These are phyloP conservation scores for Zoanthus gigantus DNA, from an alignment of 92 coral and sea anemone species.

Conservation along the genomic window DNA sequence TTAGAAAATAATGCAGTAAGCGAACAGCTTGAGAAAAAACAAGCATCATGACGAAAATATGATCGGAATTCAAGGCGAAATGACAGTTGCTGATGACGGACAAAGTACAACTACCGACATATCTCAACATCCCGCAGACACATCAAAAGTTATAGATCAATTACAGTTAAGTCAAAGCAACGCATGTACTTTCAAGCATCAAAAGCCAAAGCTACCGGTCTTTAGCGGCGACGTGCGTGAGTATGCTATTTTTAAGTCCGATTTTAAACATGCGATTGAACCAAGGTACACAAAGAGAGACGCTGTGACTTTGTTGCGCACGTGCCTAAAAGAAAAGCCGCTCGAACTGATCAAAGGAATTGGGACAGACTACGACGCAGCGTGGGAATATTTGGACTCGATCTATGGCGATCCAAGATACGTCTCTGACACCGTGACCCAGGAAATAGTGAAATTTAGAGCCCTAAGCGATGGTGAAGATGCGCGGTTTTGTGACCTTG, in stretches of 20 bases:
- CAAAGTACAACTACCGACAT: slow-evolving; percentile 7
- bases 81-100: not conserved
- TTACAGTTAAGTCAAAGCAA: not conserved
- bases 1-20: not conserved
- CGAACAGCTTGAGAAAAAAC: slow-evolving; percentile 8
- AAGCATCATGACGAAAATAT: slow-evolving; percentile 12
- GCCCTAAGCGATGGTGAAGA: slow-evolving; percentile 48
- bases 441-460: slow-evolving; percentile 49
- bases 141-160: not conserved
- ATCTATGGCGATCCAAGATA: slow-evolving; percentile 68
- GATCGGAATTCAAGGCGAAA: slow-evolving; percentile 3
- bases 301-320: slow-evolving; percentile 56
- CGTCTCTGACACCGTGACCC: slow-evolving; percentile 63
- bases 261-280: too few species aligned
- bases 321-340: slow-evolving; percentile 53
- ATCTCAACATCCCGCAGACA: not conserved
- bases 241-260: too few species aligned
- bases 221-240: too few species aligned
- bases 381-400: slow-evolving; percentile 70
- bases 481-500: slow-evolving; percentile 21
- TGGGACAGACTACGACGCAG: slow-evolving; percentile 68
- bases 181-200: not conserved
- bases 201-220: too few species aligned
- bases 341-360: slow-evolving; percentile 16
- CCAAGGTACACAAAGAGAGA: slow-evolving; percentile 15